These are phyloP conservation scores for Elephas maximus DNA, from an alignment of 2,113 vertebrate genomes.

Conservation along the genomic window DNA sequence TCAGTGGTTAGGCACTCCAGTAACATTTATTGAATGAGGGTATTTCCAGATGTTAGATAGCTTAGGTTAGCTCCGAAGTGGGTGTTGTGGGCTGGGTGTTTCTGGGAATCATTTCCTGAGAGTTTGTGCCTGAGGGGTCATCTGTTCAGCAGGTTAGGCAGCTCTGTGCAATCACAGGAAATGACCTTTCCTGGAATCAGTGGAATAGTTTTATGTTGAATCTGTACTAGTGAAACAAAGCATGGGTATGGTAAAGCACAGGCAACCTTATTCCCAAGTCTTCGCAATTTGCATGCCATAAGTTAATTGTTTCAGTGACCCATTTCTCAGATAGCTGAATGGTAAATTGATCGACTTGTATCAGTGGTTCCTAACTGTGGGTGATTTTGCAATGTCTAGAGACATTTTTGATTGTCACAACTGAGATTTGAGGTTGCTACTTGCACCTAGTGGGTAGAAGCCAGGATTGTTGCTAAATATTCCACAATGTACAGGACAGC, in stretches of 20 bases:
- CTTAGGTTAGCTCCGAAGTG: background rate
- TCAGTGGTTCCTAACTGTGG: background rate
- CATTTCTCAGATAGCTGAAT: background rate
- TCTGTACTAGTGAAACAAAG: background rate
- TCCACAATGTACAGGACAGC: background rate
- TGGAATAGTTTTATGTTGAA: constrained; percentile 7
- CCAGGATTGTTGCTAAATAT: background rate
- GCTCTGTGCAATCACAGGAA: background rate
- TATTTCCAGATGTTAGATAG: background rate
- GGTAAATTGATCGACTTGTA: background rate
- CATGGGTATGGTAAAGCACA: background rate
- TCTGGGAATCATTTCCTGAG: constrained; percentile 45
- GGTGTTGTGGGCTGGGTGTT: background rate
- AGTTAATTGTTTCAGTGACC: background rate
- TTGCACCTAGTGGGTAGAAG: background rate
- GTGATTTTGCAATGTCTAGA: background rate
- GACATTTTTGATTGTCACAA: background rate
- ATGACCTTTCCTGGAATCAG: background rate
- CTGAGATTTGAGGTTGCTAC: background rate
- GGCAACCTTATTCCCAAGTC: background rate
- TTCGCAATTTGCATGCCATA: background rate
- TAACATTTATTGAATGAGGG: background rate
- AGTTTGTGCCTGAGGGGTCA: background rate
- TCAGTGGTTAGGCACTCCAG: background rate
- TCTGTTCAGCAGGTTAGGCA: background rate